These are phyloP conservation scores for Pelochelys cantorii DNA, from an alignment of 2,797 vertebrate genomes.

Conservation along the genomic window DNA sequence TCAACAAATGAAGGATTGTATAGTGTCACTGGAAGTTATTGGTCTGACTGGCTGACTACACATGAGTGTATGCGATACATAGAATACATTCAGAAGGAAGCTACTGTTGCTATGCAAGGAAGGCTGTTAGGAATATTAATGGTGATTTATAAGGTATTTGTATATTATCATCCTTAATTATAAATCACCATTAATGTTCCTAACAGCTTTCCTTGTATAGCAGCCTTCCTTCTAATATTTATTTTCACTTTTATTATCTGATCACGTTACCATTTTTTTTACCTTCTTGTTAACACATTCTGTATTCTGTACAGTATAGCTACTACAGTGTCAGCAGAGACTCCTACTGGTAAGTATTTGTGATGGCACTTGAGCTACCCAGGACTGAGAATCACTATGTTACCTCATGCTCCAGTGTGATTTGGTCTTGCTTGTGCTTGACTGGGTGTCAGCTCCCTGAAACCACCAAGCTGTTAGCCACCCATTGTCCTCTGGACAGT, in stretches of 20 bases:
- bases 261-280: conserved; percentile 8
- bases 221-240: not conserved
- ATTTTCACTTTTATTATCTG: not conserved
- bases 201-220: too few relatives aligned
- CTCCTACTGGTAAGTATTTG: too few relatives aligned
- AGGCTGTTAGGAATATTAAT: not conserved
- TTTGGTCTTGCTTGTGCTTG: not conserved
- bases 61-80: accelerated
- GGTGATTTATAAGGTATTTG: not conserved
- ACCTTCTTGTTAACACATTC: not conserved
- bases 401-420: too few relatives aligned
- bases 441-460: not conserved
- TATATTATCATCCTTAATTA: too few relatives aligned
- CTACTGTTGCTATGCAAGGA: accelerated
- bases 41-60: not conserved
- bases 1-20: not conserved
- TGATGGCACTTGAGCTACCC: too few relatives aligned
- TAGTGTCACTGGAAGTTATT: not conserved
- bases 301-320: not conserved
- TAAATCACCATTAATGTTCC: not conserved
- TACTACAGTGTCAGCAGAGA: not conserved
- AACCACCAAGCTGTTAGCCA: not conserved
- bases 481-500: not conserved
- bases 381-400: too few relatives aligned
- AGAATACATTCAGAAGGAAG: not conserved